Conservation (phyloP, 2,888 invertebrate species). For the Mechanitis messenoides region DNA sequence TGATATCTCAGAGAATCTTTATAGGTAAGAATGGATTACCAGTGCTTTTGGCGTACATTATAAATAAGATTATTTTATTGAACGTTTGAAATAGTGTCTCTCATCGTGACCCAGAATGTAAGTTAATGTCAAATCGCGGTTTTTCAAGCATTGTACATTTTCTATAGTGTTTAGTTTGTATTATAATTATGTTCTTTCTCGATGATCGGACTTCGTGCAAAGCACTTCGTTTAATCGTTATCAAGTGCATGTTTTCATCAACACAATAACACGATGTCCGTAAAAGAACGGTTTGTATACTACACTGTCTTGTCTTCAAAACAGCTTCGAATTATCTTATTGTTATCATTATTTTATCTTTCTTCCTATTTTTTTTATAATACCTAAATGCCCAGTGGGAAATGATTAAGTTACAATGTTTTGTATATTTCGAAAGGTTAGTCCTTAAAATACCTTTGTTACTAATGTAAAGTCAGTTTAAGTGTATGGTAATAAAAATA, state of each 20-base stretch:
- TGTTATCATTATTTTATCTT: slow-evolving; percentile 65
- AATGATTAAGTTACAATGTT: slow-evolving; percentile 49
- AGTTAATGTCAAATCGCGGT: slow-evolving; percentile 70
- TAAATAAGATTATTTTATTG: slow-evolving; percentile 25
- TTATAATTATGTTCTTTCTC: slow-evolving; percentile 10
- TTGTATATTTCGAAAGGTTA: slow-evolving; percentile 65
- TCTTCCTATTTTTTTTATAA: slow-evolving; percentile 48
- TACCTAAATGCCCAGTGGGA: slow-evolving; percentile 37
- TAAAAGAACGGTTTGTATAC: slow-evolving; percentile 34
- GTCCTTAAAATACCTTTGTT: slow-evolving; percentile 35
- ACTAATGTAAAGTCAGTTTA: slow-evolving; percentile 17
- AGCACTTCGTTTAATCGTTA: slow-evolving; percentile 7
- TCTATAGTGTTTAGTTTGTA: slow-evolving; percentile 15
- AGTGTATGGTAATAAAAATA: not conserved
- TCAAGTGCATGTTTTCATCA: slow-evolving; percentile 22
- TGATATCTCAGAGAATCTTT: slow-evolving; percentile 64
- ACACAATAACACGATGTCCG: slow-evolving; percentile 38
- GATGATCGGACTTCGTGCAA: not conserved
- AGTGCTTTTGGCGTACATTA: slow-evolving; percentile 25
- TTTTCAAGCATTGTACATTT: slow-evolving; percentile 55
- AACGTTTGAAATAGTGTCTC: slow-evolving; percentile 45
- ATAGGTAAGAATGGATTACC: slow-evolving; percentile 57
- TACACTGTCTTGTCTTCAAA: slow-evolving; percentile 32
- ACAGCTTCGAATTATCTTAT: slow-evolving; percentile 57
- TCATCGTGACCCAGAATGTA: slow-evolving; percentile 64